These are phyloP conservation scores for Heliothis virescens DNA, from an alignment of 1,140 invertebrate genomes.

Conservation along the genomic window DNA sequence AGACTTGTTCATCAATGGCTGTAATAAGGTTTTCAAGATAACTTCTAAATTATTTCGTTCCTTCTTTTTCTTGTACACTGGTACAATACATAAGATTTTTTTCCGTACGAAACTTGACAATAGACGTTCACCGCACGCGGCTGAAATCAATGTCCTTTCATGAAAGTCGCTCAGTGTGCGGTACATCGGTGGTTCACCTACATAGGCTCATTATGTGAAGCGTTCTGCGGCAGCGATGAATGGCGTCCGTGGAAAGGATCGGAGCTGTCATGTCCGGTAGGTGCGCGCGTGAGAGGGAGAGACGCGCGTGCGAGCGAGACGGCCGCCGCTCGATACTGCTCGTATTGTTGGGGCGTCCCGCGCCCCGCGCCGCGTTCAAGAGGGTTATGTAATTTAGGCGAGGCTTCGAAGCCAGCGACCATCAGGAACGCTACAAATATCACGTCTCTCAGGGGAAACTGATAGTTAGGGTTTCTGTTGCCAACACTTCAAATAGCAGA, in stretches of 20 bases:
- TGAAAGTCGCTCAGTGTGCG: slow-evolving; percentile 51
- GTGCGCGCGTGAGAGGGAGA: slow-evolving; percentile 51
- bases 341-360: slow-evolving; percentile 61
- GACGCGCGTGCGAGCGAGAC: slow-evolving; percentile 52
- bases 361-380: slow-evolving; percentile 56
- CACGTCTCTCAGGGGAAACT: slow-evolving; percentile 7
- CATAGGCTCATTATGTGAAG: slow-evolving; percentile 56
- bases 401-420: slow-evolving; percentile 46
- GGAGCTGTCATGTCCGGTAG: slow-evolving; percentile 45
- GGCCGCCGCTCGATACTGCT: slow-evolving; percentile 70
- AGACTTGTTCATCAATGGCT: not conserved
- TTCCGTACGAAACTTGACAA: slow-evolving; percentile 47
- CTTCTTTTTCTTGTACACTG: too few relatives aligned
- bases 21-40: too few relatives aligned
- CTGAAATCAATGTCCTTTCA: slow-evolving; percentile 48
- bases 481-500: not conserved
- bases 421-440: slow-evolving; percentile 8
- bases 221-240: slow-evolving; percentile 59
- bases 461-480: not conserved
- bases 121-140: slow-evolving; percentile 7
- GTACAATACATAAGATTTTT: slow-evolving; percentile 33
- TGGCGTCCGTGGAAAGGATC: slow-evolving; percentile 56
- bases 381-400: slow-evolving; percentile 73
- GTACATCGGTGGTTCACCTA: slow-evolving; percentile 60
- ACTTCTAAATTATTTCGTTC: not conserved